Percentiles rank a stretch among this genome's conserved stretches.
Evolutionary conservation across 2,797 vertebrate species (phyloP).

Genomic region (Falco cherrug): DNA sequence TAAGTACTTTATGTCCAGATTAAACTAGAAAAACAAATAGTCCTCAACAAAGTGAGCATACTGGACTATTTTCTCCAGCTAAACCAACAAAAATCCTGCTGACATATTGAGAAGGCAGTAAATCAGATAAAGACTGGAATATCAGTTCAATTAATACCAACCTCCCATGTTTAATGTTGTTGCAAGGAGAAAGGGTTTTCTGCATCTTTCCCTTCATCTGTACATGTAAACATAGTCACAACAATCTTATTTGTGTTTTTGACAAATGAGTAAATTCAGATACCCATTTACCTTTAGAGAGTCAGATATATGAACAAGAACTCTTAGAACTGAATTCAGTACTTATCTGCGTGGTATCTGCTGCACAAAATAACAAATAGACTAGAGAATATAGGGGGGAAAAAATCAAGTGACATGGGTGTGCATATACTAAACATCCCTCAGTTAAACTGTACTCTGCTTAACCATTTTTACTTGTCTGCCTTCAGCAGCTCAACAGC

Average conservation of each 20-base stretch:
- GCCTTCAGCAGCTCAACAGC: not conserved
- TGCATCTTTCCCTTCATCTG: not conserved
- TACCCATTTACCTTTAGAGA: not conserved
- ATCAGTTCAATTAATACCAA: not conserved
- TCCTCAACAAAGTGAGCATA: not conserved
- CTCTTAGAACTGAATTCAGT: not conserved
- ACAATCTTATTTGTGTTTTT: not conserved
- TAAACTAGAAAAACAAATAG: not conserved
- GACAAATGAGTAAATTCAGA: not conserved
- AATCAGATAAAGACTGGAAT: not conserved
- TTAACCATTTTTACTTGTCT: not conserved
- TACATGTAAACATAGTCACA: fast-evolving
- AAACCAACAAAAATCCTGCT: not conserved
- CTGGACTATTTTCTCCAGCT: not conserved
- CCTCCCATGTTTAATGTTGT: not conserved
- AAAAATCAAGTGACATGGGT: not conserved
- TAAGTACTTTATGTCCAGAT: not conserved
- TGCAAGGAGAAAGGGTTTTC: fast-evolving
- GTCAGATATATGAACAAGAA: not conserved
- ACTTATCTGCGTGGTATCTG: not conserved
- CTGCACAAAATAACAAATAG: not conserved
- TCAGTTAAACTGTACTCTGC: not conserved
- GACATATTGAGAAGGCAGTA: not conserved
- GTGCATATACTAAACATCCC: not conserved
- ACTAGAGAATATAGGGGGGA: not conserved